Evolutionary conservation across 2,888 invertebrate species (phyloP), one percentile per base, ranked within the genome.

Genomic region (Cephus rjabovi): DNA sequence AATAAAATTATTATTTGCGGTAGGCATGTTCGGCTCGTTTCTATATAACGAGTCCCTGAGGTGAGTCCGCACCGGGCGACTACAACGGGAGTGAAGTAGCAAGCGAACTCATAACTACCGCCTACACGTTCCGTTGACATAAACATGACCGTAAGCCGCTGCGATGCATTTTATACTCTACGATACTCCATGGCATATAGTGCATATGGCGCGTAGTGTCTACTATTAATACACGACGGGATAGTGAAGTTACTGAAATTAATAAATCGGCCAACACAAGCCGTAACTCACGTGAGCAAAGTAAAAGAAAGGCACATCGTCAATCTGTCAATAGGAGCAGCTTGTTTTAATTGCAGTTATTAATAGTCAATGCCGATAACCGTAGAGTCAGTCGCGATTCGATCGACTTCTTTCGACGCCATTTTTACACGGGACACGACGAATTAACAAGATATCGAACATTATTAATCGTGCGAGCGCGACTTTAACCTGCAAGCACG

Each of bases 321-420:
- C 77, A 77, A 80, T 80, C 80, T 77, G 79, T 82, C 82, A 80
- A 79, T 75, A 76, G 79, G 75, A 77, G 75, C 77, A 79, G 80
- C 80, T 77, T 78, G 77, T 82, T 83, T 85, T 85, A 85, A 86
- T 86, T 83, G 83, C 75, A 74, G 78, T 84, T 86, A 84, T 86
- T 84, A 83, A 86, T 82, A 77, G 79, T 34, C 71, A 23, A 15
- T 74, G 40, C 56, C 79, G 76, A 82, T 81, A 78, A 56, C 56
- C 56, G 56, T 15, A 31, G 71, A 71, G 31, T 15, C 71, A 9
- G 34, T 30, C 30, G 77, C 40, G 37, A 69, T 73, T 33, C 79
- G 77, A 81, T 79, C 77, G 73, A 81, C 81, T 15, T 3, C 9
- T 23, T 23, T 75, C 35, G 12, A 34, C 74, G 74, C 12, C 37